Conservation (phyloP, 1,140 invertebrate species). For the Agrilus planipennis region DNA sequence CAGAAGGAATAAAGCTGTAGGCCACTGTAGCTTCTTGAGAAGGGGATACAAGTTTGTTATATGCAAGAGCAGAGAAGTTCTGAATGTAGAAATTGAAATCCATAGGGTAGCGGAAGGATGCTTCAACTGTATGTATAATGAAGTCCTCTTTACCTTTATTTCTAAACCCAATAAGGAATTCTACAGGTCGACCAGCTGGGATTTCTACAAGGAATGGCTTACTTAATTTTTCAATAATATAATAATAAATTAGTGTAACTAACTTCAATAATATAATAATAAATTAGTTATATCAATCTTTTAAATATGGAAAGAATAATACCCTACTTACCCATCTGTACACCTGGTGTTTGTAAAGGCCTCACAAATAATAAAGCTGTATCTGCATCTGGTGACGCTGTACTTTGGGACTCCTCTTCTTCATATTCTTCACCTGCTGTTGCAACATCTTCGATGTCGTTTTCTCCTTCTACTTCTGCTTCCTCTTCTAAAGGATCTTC, state of each 20-base stretch:
- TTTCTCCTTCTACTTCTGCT: conserved; percentile 57
- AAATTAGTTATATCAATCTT: too few relatives aligned
- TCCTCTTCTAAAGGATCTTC: conserved; percentile 70
- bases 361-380: conserved; percentile 87
- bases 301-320: too few relatives aligned
- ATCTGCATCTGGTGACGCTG: conserved; percentile 83
- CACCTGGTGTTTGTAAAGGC: conserved; percentile 50
- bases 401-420: conserved; percentile 54
- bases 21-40: conserved; percentile 87
- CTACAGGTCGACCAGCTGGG: conserved; percentile 82
- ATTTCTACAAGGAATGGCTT: too few relatives aligned
- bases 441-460: conserved; percentile 47
- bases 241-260: too few relatives aligned
- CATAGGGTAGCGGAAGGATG: conserved; percentile 96
- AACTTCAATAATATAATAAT: too few relatives aligned
- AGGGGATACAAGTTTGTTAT: conserved; percentile 75
- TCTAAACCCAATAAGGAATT: conserved; percentile 91
- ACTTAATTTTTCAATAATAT: too few relatives aligned
- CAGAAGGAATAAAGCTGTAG: conserved; percentile 91
- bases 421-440: conserved; percentile 50
- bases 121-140: conserved; percentile 84
- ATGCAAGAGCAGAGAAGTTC: conserved; percentile 89
- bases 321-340: conserved; percentile 41
- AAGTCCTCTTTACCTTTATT: conserved; percentile 91
- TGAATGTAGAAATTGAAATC: conserved; percentile 98